Evolutionary conservation across 2,113 vertebrate species (phyloP).

Genomic region (Dasyornis broadbenti): DNA sequence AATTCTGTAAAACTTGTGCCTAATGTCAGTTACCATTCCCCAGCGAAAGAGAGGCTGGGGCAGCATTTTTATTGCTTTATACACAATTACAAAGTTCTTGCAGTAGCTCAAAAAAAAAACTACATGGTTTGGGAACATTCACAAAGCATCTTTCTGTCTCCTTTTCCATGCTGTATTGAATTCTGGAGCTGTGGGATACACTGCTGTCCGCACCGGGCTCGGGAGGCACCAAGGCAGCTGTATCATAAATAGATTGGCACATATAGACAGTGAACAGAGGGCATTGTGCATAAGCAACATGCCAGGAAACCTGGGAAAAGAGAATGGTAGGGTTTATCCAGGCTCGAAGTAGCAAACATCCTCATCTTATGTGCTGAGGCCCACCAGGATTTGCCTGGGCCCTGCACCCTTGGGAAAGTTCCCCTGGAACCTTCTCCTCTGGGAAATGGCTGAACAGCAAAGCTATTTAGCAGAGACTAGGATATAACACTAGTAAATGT

Average conservation of each 20-base stretch:
- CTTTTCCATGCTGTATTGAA: accelerated
- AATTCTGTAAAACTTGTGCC: neutral
- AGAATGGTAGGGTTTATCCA: neutral
- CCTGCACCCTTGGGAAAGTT: neutral
- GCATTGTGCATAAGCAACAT: neutral
- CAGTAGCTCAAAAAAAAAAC: neutral
- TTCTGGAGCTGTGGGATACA: neutral
- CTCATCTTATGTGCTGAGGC: neutral
- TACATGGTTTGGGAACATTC: neutral
- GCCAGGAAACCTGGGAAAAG: neutral
- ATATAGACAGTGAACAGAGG: neutral
- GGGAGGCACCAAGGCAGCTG: neutral
- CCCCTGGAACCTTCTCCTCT: neutral
- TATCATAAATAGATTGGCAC: accelerated
- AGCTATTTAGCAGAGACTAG: neutral
- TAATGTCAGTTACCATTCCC: neutral
- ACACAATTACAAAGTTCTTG: neutral
- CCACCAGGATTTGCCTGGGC: neutral
- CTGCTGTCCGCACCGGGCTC: neutral
- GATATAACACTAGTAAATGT: neutral
- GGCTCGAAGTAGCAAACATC: accelerated
- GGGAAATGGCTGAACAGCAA: neutral
- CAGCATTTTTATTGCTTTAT: neutral
- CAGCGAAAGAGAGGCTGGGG: neutral
- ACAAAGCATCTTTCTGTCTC: neutral